Evolutionary conservation across 2,113 vertebrate species (phyloP), one percentile per base, ranked within the genome.

Genomic region (Brachypodius melanocephalos): DNA sequence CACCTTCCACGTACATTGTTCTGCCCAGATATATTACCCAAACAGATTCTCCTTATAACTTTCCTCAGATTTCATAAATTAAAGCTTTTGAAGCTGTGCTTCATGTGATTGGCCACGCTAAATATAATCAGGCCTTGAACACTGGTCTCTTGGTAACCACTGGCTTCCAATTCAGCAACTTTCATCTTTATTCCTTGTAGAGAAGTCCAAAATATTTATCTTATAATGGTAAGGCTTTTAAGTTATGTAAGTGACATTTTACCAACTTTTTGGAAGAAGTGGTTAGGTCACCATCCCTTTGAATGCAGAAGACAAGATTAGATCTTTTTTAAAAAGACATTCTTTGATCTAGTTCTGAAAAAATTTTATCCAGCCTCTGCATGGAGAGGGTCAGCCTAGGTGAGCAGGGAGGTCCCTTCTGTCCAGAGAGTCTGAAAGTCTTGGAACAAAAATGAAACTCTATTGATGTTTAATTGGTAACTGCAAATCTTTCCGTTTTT

Each of bases 101-200:
- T 48, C 28, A 12, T 69, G 49, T 82, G 66, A 65, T 65, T 90
- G 36, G 22, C 58, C 74, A 88, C 0, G 5, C 71, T 88, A 94
- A 93, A 90, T 91, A 93, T 85, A 93, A 73, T 58, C 42, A 75
- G 58, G 29, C 67, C 13, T 17, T 74, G 65, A 87, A 81, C 65
- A 71, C 59, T 76, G 68, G 46, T 94, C 71, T 93, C 88, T 91
- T 85, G 85, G 85, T 63, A 97, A 83, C 54, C 31, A 46, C 45
- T 20, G 83, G 17, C 54, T 94, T 91, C 57, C 88, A 94, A 49
- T 67, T 82, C 78, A 85, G 25, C 49, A 68, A 66, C 78, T 95
- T 96, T 89, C 69, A 95, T 91, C 90, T 95, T 72, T 78, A 72
- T 78, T 94, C 43, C 77, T 96, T 91, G 36, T 59, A 82, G 26